Percentiles rank a stretch among this genome's conserved stretches.
Evolutionary conservation across 2,888 invertebrate species (phyloP).

Genomic region (Ptilodon capucinus): DNA sequence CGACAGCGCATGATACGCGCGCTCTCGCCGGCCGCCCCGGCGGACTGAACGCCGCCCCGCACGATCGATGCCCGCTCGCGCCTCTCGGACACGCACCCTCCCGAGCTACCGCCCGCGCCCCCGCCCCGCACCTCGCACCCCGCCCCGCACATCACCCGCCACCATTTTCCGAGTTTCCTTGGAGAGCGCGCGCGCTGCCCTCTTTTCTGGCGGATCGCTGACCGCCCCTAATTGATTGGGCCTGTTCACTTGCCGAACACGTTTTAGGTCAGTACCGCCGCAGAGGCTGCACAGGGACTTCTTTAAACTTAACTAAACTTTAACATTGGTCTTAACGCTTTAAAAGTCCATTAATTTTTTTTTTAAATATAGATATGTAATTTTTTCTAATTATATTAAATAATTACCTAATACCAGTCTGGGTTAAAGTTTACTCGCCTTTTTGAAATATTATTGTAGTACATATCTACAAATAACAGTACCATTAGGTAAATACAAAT

Average conservation of each 20-base stretch:
- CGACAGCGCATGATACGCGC: constrained; percentile 81
- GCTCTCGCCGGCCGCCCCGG: constrained; percentile 82
- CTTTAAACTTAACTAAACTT: not conserved
- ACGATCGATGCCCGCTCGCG: constrained; percentile 69
- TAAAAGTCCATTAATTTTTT: no score
- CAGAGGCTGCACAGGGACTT: constrained; percentile 45
- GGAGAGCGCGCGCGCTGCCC: constrained; percentile 84
- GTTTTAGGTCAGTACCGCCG: constrained; percentile 78
- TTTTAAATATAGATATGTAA: no score
- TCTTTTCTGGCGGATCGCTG: constrained; percentile 79
- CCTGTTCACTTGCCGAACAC: constrained; percentile 74
- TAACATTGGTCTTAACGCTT: not conserved
- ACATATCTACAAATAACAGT: no score
- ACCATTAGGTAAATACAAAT: no score
- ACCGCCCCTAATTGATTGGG: constrained; percentile 81
- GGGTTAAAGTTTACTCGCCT: no score
- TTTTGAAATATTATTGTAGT: no score
- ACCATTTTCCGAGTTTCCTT: constrained; percentile 78
- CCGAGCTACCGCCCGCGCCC: constrained; percentile 65
- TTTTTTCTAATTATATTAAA: no score
- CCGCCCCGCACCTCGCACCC: no score
- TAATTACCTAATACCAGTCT: no score
- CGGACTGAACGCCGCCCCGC: constrained; percentile 67
- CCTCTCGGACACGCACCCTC: constrained; percentile 69
- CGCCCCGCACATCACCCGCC: constrained; percentile 55